These are phyloP conservation scores for Holothuria glaberrima DNA, from an alignment of 35 echinoderm and acorn worm species.

Conservation along the genomic window DNA sequence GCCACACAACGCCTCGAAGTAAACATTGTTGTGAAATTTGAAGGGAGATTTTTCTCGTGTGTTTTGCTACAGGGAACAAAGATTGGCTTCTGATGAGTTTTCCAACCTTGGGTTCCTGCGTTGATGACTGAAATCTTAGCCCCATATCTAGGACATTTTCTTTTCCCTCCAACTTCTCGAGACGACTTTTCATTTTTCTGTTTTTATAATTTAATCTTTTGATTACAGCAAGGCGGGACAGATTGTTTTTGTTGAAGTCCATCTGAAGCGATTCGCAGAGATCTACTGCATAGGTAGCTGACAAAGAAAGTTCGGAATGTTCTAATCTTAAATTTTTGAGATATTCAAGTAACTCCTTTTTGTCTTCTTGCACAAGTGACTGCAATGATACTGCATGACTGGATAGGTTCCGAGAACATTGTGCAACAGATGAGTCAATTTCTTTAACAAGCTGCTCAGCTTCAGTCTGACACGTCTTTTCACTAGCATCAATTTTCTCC, in stretches of 20 bases:
- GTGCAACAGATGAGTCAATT: background rate
- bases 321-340: background rate
- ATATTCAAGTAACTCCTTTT: background rate
- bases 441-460: background rate
- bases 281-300: background rate
- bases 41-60: background rate
- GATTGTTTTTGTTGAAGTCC: background rate
- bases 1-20: background rate
- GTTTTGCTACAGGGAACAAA: background rate
- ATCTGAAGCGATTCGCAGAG: background rate
- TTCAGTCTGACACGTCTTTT: background rate
- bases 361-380: background rate
- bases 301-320: slow-evolving; percentile 1
- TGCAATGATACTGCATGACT: background rate
- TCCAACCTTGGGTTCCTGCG: background rate
- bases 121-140: background rate
- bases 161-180: background rate
- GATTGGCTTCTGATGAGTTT: background rate
- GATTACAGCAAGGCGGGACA: background rate
- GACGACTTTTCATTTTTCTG: background rate
- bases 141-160: background rate
- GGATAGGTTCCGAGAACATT: background rate
- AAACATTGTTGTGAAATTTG: too few relatives aligned
- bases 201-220: background rate
- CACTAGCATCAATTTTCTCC: background rate